These are phyloP conservation scores for Automeris io DNA, from an alignment of 2,888 invertebrate genomes.

Conservation along the genomic window DNA sequence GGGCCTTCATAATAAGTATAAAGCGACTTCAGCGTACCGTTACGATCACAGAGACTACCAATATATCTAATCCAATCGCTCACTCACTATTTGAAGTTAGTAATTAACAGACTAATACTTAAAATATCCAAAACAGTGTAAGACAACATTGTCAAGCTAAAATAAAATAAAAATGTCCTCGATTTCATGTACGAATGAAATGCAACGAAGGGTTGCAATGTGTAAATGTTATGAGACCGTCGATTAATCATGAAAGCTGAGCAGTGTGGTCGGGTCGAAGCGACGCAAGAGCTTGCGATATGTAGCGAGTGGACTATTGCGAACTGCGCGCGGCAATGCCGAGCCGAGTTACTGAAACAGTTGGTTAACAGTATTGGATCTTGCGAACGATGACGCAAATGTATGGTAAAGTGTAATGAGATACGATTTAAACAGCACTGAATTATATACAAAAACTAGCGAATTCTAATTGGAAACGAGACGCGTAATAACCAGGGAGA, in stretches of 20 bases:
- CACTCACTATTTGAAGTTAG: no score
- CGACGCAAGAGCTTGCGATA: slow-evolving; percentile 73
- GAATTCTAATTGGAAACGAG: slow-evolving; percentile 18
- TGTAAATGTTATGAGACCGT: slow-evolving; percentile 40
- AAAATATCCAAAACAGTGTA: no score
- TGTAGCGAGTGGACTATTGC: slow-evolving; percentile 59
- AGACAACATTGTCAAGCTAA: no score
- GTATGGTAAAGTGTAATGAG: slow-evolving; percentile 49
- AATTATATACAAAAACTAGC: slow-evolving; percentile 38
- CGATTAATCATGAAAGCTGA: slow-evolving; percentile 59
- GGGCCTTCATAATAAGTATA: no score
- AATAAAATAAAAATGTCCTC: background rate
- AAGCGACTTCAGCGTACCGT: no score
- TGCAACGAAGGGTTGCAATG: slow-evolving; percentile 28
- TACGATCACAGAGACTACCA: no score
- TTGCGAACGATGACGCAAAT: slow-evolving; percentile 48
- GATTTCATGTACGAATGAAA: background rate
- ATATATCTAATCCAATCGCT: no score
- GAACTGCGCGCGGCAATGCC: slow-evolving; percentile 47
- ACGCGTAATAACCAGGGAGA: no score
- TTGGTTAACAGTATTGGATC: slow-evolving; percentile 62
- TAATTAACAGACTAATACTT: no score
- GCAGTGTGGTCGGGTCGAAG: slow-evolving; percentile 30
- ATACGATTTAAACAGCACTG: slow-evolving; percentile 36
- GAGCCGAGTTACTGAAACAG: slow-evolving; percentile 53